A percentile compares a stretch with the other conserved stretches of the same genome.
These are phyloP conservation scores for Caradrina clavipalpis DNA, from an alignment of 2,888 invertebrate genomes.

Conservation along the genomic window DNA sequence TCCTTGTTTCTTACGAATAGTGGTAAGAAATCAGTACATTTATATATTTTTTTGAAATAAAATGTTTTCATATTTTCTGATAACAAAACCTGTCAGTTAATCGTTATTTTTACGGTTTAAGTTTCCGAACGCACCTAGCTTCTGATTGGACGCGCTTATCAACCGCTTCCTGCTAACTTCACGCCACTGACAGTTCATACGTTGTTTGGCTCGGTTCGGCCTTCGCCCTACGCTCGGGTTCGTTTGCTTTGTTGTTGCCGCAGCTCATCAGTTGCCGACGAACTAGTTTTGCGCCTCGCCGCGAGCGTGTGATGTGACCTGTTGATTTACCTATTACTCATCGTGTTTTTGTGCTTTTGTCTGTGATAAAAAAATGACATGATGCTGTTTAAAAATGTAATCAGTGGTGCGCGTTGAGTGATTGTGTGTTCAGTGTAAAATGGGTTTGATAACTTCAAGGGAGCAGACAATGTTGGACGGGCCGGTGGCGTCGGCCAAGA, in stretches of 20 bases:
- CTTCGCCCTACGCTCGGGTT: conserved; percentile 67
- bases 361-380: conserved; percentile 88
- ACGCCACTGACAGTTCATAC: conserved; percentile 57
- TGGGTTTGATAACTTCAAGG: conserved; percentile 90
- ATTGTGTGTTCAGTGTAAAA: conserved; percentile 80
- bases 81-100: neutral
- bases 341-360: conserved; percentile 77
- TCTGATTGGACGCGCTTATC: conserved; percentile 61
- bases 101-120: neutral
- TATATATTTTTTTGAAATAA: neutral
- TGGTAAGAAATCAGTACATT: neutral
- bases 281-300: conserved; percentile 67
- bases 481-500: conserved; percentile 86
- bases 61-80: neutral
- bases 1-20: too few relatives aligned
- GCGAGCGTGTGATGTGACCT: conserved; percentile 81
- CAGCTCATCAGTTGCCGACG: conserved; percentile 68
- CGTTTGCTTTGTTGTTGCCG: conserved; percentile 68
- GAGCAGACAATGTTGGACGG: conserved; percentile 90
- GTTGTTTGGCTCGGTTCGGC: conserved; percentile 48
- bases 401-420: conserved; percentile 76
- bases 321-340: conserved; percentile 69
- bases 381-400: conserved; percentile 77
- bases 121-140: conserved; percentile 50
- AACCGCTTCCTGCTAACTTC: conserved; percentile 68